Evolutionary conservation across 2,797 vertebrate species (phyloP).

Genomic region (Sorex maritimensis): DNA sequence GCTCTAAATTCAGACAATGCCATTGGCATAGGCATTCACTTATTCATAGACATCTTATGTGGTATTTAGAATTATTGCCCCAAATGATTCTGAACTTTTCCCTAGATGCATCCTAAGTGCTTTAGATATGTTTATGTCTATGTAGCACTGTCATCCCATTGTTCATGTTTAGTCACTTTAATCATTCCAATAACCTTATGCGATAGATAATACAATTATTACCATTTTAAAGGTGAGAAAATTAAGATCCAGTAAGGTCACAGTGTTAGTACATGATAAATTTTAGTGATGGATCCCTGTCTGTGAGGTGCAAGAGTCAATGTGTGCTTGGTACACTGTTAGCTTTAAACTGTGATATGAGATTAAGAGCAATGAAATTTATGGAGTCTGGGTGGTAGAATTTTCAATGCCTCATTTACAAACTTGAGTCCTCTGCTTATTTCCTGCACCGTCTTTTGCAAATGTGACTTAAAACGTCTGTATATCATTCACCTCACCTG

Average conservation of each 20-base stretch:
- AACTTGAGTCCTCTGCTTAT: neutral
- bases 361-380: neutral
- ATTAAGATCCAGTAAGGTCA: neutral
- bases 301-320: neutral
- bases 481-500: neutral
- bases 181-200: neutral
- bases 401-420: neutral
- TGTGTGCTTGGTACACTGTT: neutral
- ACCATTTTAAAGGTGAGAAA: neutral
- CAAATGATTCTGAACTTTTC: slow-evolving; percentile 10
- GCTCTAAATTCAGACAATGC: slow-evolving; percentile 58
- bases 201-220: neutral
- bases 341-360: fast-evolving
- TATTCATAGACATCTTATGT: neutral
- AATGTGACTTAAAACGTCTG: neutral
- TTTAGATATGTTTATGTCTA: neutral
- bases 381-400: neutral
- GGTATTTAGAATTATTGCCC: neutral
- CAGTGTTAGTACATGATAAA: neutral
- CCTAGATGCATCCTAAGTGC: neutral
- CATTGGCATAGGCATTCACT: neutral
- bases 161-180: neutral
- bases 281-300: neutral
- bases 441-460: neutral
- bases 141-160: too few relatives aligned